These are phyloP conservation scores for Sarcophaga subvicina DNA, from an alignment of 2,888 invertebrate species.

Conservation along the genomic window DNA sequence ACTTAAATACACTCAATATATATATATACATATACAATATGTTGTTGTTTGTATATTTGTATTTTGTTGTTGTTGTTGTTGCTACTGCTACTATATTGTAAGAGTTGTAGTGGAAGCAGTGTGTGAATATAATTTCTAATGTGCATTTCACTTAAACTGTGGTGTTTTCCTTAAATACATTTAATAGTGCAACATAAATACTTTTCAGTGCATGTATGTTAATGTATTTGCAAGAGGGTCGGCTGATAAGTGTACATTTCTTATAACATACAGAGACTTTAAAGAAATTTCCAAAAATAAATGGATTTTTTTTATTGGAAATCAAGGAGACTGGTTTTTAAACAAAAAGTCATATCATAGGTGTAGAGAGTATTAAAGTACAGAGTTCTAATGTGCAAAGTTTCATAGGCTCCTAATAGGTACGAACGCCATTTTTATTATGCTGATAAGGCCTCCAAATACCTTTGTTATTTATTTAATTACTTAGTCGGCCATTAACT, in stretches of 20 bases:
- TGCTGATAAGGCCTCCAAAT: too few relatives aligned
- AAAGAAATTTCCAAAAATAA: too few relatives aligned
- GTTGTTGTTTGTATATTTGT: neutral
- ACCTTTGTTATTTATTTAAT: too few relatives aligned
- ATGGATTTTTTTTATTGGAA: too few relatives aligned
- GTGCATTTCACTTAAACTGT: conserved; percentile 47
- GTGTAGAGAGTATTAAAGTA: too few relatives aligned
- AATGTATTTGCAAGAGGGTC: neutral
- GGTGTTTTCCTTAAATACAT: conserved; percentile 24
- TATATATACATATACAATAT: neutral
- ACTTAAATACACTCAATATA: conserved; percentile 46
- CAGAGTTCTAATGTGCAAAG: too few relatives aligned
- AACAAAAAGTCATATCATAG: too few relatives aligned
- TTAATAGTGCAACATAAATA: neutral
- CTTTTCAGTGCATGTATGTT: neutral
- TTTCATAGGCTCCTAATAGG: too few relatives aligned
- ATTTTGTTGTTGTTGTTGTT: neutral
- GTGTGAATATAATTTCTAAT: conserved; percentile 3
- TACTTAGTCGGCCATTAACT: too few relatives aligned
- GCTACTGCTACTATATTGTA: neutral
- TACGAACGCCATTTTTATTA: too few relatives aligned
- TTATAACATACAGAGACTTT: neutral
- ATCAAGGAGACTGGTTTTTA: too few relatives aligned
- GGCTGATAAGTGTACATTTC: neutral
- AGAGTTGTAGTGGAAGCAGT: neutral